phyloP scores from a whole-genome alignment of 2,888 invertebrate species.

The Synanthedon tipuliformis region DNA sequence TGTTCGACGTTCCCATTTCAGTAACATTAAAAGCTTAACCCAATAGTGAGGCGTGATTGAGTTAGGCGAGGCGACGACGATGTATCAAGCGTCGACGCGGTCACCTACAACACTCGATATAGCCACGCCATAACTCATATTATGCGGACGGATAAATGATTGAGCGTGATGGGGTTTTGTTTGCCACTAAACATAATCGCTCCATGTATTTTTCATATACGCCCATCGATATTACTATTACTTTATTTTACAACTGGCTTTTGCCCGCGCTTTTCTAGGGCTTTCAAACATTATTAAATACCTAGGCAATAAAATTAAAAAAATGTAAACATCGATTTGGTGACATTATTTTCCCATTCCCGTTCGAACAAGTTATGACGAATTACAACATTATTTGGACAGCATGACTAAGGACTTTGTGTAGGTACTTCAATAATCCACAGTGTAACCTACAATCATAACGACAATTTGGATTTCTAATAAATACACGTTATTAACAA shows the following conservation, averaged over 20 bases:
- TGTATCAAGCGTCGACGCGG: slow-evolving; percentile 35
- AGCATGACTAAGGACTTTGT: background rate
- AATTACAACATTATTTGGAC: background rate
- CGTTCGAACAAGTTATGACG: background rate
- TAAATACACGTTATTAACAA: background rate
- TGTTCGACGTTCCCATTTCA: slow-evolving; percentile 50
- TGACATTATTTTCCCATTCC: too few species aligned
- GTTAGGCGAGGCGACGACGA: slow-evolving; percentile 52
- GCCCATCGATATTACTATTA: too few species aligned
- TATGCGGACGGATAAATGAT: slow-evolving; percentile 26
- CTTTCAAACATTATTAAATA: too few species aligned
- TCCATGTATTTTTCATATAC: too few species aligned
- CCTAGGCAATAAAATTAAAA: too few species aligned
- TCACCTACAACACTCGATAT: slow-evolving; percentile 25
- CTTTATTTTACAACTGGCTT: too few species aligned
- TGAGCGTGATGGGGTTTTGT: slow-evolving; percentile 19
- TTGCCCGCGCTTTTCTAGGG: too few species aligned
- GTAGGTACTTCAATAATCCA: background rate
- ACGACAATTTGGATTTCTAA: background rate
- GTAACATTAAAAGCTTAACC: slow-evolving; percentile 45
- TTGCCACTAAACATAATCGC: background rate
- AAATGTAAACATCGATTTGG: too few species aligned
- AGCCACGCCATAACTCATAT: slow-evolving; percentile 13
- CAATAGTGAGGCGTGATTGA: slow-evolving; percentile 37
- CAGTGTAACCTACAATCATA: background rate